Base-by-base conservation (phyloP, 2,888 invertebrate genomes). In the Choreutis nemorana region DNA sequence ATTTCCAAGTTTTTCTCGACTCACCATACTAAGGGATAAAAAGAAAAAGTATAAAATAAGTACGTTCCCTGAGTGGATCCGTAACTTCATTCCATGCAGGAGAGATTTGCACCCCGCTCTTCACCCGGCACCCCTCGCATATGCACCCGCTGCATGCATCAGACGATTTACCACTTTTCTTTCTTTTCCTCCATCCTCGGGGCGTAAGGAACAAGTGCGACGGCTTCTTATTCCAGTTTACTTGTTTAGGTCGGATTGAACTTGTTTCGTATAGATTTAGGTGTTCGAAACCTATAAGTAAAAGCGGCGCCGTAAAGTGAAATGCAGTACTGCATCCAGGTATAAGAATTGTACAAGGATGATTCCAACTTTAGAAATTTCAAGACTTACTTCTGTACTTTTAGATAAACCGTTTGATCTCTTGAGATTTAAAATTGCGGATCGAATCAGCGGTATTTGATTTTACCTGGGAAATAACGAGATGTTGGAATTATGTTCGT, bases 61-160 rank as follows among this genome's bases (percentile, higher is more conserved):
- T n/a, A 66, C 64, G 63, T 64, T 70, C 61, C 61, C 62, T 55
- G 62, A 54, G 52, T 50, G 53, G 53, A 65, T 65, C 55, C 55
- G 65, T 71, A 71, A 71, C 70, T 73, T 64, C 56, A 61, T 73
- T 73, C 64, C 56, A 58, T 62, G 63, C 55, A 56, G 57, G 61
- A 60, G 61, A 65, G 60, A 65, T 68, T 65, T 66, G 55, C 55
- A 42, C 49, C 50, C 34, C 47, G 48, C 45, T 48, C 48, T 46
- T 33, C 23, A 31, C 26, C 26, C 29, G 34, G 35, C 34, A 41
- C 37, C 29, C 34, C 55, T 52, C 64, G 66, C 65, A 62, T 70
- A 62, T 66, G 68, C 70, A 70, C 37, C 48, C 50, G 18, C 18
- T n/a, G 7, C 26, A 7, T 10, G 45, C 43, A 47, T 43, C 46